A percentile compares a stretch with the other conserved stretches of the same genome.
Evolutionary conservation across 2,113 vertebrate genomes (phyloP).

Genomic region (Oryzias melastigma): DNA sequence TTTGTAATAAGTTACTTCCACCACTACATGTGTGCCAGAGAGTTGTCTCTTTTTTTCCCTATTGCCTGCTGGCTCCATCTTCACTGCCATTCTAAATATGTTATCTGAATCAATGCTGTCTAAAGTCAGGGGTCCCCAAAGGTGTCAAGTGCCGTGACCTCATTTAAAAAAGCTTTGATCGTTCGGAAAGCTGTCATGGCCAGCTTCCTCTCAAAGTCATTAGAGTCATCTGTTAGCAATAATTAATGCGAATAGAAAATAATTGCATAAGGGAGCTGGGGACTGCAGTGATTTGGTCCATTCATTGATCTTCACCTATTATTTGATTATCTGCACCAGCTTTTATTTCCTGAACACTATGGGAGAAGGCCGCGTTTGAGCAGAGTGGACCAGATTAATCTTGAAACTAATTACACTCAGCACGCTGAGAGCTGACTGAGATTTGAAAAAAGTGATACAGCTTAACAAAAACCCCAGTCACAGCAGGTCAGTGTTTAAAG

Average conservation of each 20-base stretch:
- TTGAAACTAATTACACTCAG: conserved; percentile 79
- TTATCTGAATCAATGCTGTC: conserved; percentile 13
- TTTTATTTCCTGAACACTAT: conserved; percentile 74
- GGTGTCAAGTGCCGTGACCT: conserved; percentile 73
- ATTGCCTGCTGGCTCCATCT: not conserved
- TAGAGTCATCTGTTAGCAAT: conserved; percentile 92
- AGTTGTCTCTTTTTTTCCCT: not conserved
- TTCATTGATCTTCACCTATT: conserved; percentile 88
- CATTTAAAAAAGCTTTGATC: conserved; percentile 76
- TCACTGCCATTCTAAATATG: conserved; percentile 1
- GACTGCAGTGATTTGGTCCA: conserved; percentile 78
- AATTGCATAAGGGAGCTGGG: conserved; percentile 90
- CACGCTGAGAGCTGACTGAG: conserved; percentile 69
- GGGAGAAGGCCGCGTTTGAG: conserved; percentile 67
- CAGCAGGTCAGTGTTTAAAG: conserved; percentile 8
- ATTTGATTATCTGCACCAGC: conserved; percentile 76
- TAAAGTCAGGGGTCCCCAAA: conserved; percentile 34
- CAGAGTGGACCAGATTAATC: conserved; percentile 74
- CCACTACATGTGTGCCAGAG: too few species aligned
- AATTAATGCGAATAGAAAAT: conserved; percentile 93
- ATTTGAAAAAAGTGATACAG: conserved; percentile 78
- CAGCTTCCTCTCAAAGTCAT: conserved; percentile 89
- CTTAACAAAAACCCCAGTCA: conserved; percentile 73
- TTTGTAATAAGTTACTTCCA: too few species aligned
- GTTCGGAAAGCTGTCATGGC: conserved; percentile 70